Evolutionary conservation across 2,888 invertebrate species (phyloP).

Genomic region (Lasioglossum pauxillum): DNA sequence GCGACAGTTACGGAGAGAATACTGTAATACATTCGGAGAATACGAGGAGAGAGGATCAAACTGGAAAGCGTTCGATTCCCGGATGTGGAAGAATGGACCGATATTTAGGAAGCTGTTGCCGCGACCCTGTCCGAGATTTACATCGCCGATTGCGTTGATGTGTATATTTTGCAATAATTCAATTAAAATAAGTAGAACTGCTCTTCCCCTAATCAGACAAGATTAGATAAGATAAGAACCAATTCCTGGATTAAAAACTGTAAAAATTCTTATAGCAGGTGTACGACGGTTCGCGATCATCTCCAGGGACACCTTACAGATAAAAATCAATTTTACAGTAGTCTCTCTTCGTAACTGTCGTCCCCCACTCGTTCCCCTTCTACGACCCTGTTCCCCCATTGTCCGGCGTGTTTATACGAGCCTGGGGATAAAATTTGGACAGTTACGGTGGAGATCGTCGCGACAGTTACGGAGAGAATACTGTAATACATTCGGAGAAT

Average conservation of each 20-base stretch:
- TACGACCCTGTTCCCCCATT: no score
- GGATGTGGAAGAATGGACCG: background rate
- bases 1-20: no score
- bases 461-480: no score
- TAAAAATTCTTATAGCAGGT: background rate
- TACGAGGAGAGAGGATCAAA: background rate
- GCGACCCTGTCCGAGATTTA: conserved; percentile 37
- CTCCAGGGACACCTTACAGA: background rate
- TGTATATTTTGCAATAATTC: no score
- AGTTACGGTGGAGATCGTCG: no score
- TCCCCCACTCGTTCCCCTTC: no score
- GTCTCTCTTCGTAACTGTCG: no score
- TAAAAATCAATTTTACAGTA: background rate
- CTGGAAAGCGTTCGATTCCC: background rate
- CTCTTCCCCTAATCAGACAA: no score
- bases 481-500: background rate
- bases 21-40: background rate
- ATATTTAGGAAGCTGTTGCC: background rate
- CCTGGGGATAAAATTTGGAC: background rate
- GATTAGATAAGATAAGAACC: background rate
- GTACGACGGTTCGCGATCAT: background rate
- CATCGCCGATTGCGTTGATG: background rate
- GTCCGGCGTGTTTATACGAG: no score
- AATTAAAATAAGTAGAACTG: no score
- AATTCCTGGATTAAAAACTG: background rate